phyloP scores from a whole-genome alignment of 2,113 vertebrate genomes.

The Bombycilla garrulus region DNA sequence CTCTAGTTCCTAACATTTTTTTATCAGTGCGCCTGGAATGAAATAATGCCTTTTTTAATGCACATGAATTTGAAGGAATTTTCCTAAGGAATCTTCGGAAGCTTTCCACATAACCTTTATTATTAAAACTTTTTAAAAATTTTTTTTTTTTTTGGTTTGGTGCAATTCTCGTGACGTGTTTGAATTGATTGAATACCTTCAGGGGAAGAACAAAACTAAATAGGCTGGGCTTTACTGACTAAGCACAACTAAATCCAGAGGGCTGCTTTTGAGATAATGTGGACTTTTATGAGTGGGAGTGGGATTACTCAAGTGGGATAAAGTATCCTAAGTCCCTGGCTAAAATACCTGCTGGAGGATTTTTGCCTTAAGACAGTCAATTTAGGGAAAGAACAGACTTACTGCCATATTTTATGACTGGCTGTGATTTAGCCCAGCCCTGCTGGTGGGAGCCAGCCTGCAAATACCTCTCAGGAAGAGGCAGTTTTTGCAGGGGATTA shows the following conservation, averaged over 20 bases:
- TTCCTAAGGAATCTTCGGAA: background rate
- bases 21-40: background rate
- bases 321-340: constrained; percentile 4
- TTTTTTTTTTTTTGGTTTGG: background rate
- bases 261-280: background rate
- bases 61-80: background rate
- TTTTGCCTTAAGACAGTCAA: background rate
- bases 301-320: background rate
- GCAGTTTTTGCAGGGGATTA: background rate
- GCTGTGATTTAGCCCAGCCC: background rate
- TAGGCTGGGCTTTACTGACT: background rate
- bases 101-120: background rate
- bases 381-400: background rate
- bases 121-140: background rate
- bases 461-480: background rate
- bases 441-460: background rate
- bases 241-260: background rate
- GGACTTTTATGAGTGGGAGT: background rate
- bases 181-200: background rate
- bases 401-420: background rate
- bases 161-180: background rate
- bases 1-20: background rate
- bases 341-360: constrained; percentile 5
- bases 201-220: background rate
- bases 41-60: background rate